Conservation (phyloP, 2,888 invertebrate genomes). For the Diabrotica balteata region DNA sequence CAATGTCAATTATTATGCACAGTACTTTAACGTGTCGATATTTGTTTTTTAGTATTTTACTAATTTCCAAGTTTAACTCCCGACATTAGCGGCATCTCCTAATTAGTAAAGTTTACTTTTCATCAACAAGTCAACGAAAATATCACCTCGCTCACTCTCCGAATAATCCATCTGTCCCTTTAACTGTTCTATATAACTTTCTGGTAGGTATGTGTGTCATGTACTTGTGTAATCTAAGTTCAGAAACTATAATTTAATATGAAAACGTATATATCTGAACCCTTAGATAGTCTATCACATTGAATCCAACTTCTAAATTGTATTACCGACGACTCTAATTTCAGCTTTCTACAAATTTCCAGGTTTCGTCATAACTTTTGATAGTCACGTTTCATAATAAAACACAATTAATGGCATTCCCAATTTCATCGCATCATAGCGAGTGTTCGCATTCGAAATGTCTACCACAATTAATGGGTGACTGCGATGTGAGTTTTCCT, state of each 20-base stretch:
- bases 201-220: constrained; percentile 1
- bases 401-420: constrained; percentile 28
- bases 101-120: too few relatives aligned
- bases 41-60: too few relatives aligned
- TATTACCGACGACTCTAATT: constrained; percentile 23
- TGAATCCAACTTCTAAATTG: constrained; percentile 21
- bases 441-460: constrained; percentile 8
- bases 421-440: constrained; percentile 18
- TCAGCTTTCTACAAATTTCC: constrained; percentile 18
- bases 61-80: too few relatives aligned
- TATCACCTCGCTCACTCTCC: too few relatives aligned
- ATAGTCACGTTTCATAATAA: constrained; percentile 32
- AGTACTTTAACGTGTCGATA: too few relatives aligned
- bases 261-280: constrained; percentile 2
- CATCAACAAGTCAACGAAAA: too few relatives aligned
- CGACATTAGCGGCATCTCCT: too few relatives aligned
- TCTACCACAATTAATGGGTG: constrained; percentile 6
- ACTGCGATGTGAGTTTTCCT: constrained; percentile 8
- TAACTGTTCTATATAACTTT: background rate
- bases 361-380: constrained; percentile 27
- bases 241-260: constrained; percentile 8
- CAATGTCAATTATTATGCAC: too few relatives aligned
- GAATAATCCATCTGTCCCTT: background rate
- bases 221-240: constrained; percentile 10
- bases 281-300: constrained; percentile 5